phyloP scores from a whole-genome alignment of 2,113 vertebrate genomes.

The Ochotona curzoniae region DNA sequence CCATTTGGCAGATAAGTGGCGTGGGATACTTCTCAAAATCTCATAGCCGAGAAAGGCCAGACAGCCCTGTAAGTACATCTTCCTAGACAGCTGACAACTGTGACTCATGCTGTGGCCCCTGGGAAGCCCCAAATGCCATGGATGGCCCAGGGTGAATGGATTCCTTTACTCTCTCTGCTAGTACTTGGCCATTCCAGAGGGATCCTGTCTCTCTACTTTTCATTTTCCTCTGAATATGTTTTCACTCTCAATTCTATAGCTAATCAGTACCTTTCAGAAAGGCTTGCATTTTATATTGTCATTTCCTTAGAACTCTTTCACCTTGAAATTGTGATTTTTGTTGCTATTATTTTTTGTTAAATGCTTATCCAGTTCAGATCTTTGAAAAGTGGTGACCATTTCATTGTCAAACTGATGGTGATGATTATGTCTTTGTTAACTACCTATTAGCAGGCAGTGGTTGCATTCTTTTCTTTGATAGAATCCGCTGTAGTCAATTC shows the following conservation, averaged over 20 bases:
- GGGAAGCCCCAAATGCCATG: not conserved
- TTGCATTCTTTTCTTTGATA: not conserved
- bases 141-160: not conserved
- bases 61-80: not conserved
- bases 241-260: not conserved
- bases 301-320: slow-evolving; percentile 14
- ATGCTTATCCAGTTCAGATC: not conserved
- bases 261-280: slow-evolving; percentile 23
- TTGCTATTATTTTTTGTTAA: slow-evolving; percentile 47
- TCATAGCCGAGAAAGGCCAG: not conserved
- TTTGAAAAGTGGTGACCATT: slow-evolving; percentile 49
- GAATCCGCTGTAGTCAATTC: not conserved
- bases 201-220: not conserved
- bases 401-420: slow-evolving; percentile 37
- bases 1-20: not conserved
- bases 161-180: not conserved
- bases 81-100: not conserved
- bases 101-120: not conserved
- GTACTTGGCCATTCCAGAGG: not conserved
- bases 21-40: not conserved
- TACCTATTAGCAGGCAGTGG: slow-evolving; percentile 1
- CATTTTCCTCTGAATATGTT: not conserved
- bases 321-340: not conserved
- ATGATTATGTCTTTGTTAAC: slow-evolving; percentile 16
- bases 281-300: slow-evolving; percentile 26